These are phyloP conservation scores for Castor canadensis DNA, from an alignment of 2,113 vertebrate genomes.

Conservation along the genomic window DNA sequence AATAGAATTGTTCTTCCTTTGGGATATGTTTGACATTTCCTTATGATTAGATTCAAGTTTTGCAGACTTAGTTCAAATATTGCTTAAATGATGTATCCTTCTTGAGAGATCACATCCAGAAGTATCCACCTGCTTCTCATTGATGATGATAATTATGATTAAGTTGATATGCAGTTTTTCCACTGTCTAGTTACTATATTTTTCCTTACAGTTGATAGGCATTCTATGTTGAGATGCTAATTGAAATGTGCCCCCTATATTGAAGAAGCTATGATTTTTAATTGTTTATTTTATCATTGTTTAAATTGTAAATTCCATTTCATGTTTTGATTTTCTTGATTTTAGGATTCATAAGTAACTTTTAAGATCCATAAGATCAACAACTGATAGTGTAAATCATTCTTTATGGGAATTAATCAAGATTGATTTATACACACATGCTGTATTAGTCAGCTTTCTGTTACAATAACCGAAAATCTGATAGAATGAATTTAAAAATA, in stretches of 20 bases:
- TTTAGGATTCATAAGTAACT: not conserved
- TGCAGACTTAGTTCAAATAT: not conserved
- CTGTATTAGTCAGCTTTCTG: too few species aligned
- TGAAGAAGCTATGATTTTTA: constrained; percentile 10
- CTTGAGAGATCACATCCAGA: not conserved
- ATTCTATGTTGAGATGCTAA: not conserved
- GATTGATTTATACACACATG: not conserved
- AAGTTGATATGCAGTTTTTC: not conserved
- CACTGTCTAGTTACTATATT: not conserved
- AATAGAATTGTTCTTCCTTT: not conserved
- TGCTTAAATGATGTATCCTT: not conserved
- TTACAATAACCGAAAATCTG: not conserved
- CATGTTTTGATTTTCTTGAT: not conserved
- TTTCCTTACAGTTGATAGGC: not conserved
- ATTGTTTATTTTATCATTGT: not conserved
- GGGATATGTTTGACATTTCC: not conserved
- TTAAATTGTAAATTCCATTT: not conserved
- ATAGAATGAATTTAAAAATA: not conserved
- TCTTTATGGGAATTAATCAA: not conserved
- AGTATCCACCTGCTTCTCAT: not conserved
- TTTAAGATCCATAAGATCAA: too few species aligned
- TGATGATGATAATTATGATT: not conserved
- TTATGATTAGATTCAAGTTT: not conserved
- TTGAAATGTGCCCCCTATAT: not conserved
- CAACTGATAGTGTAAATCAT: not conserved